Conservation (phyloP, 2,888 invertebrate genomes). For the Boloria selene region DNA sequence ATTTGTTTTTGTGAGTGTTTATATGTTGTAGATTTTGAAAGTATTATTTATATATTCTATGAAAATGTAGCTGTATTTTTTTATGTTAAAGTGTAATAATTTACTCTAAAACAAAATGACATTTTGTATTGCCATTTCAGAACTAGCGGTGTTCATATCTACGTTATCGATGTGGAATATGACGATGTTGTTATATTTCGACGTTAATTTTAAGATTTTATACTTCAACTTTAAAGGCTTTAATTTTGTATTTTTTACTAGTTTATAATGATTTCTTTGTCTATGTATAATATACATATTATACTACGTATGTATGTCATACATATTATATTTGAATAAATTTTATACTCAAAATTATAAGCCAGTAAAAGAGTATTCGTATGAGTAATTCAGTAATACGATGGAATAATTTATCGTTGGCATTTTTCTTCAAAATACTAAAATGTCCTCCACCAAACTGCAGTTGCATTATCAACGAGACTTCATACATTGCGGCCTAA, state of each 20-base stretch:
- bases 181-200: constrained; percentile 6
- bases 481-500: no score
- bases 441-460: no score
- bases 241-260: constrained; percentile 11
- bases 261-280: background rate
- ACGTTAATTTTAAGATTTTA: constrained; percentile 9
- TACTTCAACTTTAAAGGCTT: constrained; percentile 4
- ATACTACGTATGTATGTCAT: background rate
- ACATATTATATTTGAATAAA: no score
- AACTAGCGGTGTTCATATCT: constrained; percentile 30
- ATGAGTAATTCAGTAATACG: no score
- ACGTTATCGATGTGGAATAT: constrained; percentile 3
- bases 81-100: background rate
- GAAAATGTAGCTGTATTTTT: background rate
- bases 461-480: no score
- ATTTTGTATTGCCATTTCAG: constrained; percentile 42
- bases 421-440: no score
- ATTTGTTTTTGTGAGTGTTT: background rate
- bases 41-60: background rate
- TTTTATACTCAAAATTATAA: no score
- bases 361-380: no score
- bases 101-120: background rate
- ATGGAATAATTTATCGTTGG: no score
- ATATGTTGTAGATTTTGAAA: constrained; percentile 5
- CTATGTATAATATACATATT: constrained; percentile 1